These are phyloP conservation scores for Anableps anableps DNA, from an alignment of 2,797 vertebrate genomes.

Conservation along the genomic window DNA sequence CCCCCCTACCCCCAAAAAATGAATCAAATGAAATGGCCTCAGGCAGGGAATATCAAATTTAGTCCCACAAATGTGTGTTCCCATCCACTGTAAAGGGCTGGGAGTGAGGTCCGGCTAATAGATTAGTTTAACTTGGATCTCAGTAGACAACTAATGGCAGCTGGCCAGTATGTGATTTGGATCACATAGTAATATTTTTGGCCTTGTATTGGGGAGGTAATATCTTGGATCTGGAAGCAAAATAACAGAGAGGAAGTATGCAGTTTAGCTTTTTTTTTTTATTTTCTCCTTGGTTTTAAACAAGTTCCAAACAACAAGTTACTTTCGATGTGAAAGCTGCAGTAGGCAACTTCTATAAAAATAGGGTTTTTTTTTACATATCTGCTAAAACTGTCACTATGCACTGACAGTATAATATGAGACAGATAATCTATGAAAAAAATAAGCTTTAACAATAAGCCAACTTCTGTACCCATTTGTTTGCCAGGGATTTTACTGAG, in stretches of 20 bases:
- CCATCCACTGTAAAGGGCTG: slow-evolving; percentile 15
- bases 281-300: background rate
- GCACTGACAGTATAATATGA: background rate
- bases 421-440: no score
- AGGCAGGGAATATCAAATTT: slow-evolving; percentile 36
- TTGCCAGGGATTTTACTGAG: no score
- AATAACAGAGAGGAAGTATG: slow-evolving; percentile 14
- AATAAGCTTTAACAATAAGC: no score
- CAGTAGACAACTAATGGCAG: slow-evolving; percentile 17
- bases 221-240: slow-evolving; percentile 24
- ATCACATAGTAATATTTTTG: slow-evolving; percentile 18
- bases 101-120: slow-evolving; percentile 14
- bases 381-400: background rate
- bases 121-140: slow-evolving; percentile 27
- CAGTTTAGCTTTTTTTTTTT: background rate
- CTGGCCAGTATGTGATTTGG: slow-evolving; percentile 21
- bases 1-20: slow-evolving; percentile 24
- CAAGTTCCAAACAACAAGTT: background rate
- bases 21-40: slow-evolving; percentile 38
- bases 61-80: slow-evolving; percentile 24
- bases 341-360: background rate
- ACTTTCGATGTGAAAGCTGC: background rate
- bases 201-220: background rate
- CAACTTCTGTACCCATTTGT: no score
- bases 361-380: no score